Base-by-base conservation (phyloP, 2,888 invertebrate genomes). In the Gastrophysa polygoni region DNA sequence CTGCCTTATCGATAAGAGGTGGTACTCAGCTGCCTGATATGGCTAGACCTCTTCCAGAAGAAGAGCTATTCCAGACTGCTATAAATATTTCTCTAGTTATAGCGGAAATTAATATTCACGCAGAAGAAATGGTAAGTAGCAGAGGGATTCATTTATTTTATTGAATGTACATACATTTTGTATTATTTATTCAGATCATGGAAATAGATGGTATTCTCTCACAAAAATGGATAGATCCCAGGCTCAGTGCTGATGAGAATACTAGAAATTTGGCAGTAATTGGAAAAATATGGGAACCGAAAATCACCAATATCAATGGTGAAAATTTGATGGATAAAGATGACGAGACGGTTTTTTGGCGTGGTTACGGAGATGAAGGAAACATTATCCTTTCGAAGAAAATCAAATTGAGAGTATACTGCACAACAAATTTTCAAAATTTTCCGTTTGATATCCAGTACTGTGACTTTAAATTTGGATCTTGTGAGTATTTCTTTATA, bases 221-320 rank as follows among this genome's bases (percentile, higher is more conserved):
- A 59, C 75, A 78, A 70, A 66, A 65, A 54, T 78, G 78, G 78
- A 21, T 64, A 3, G 78, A 78, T 67, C 64, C 71, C 1, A 64
- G 76, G 29, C 66, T 78, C 3, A 73, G 73, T 0, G 69, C 71
- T 1, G 73, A 77, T 57, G 20, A 63, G 14, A 52, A 64, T 56
- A 78, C 77, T 1, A 69, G 65, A 49, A 74, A 69, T 63, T 64
- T 69, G 67, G 77, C 78, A 24, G 70, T 74, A 2, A 61, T 68
- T 38, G 75, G 75, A 8, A 72, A 75, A 67, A 73, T 78, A 59
- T 78, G 78, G 78, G 70, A 69, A 44, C 78, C 78, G 17, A 75
- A 73, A 68, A 70, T 78, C 24, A 70, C 71, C n/a, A 57, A 66
- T 28, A 63, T 70, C 1, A 72, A 69, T 54, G 75, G 74, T 1